These are phyloP conservation scores for Cairina moschata DNA, from an alignment of 2,113 vertebrate genomes.

Conservation along the genomic window DNA sequence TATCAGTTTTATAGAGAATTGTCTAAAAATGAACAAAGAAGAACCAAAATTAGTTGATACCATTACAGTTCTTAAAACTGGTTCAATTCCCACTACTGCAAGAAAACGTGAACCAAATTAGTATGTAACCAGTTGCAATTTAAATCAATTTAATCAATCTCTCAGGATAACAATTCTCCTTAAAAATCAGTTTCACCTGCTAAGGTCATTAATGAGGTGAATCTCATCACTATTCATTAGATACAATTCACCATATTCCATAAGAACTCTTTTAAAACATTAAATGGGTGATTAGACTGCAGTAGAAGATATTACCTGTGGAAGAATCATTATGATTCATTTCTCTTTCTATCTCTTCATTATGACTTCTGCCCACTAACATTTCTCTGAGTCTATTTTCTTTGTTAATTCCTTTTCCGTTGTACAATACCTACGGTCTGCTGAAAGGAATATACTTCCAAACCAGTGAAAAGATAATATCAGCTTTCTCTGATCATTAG, in stretches of 20 bases:
- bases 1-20: not conserved
- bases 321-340: slow-evolving; percentile 51
- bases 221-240: slow-evolving; percentile 55
- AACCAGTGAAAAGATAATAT: not conserved
- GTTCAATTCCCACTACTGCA: not conserved
- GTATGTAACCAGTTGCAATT: slow-evolving; percentile 18
- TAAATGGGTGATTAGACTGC: slow-evolving; percentile 53
- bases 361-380: slow-evolving; percentile 32
- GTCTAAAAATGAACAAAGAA: not conserved
- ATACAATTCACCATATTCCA: not conserved
- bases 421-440: not conserved
- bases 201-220: slow-evolving; percentile 64
- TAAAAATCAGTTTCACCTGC: slow-evolving; percentile 65
- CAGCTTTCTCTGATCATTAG: not conserved
- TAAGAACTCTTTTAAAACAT: slow-evolving; percentile 17
- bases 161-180: slow-evolving; percentile 52
- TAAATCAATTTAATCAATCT: slow-evolving; percentile 63
- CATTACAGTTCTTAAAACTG: not conserved
- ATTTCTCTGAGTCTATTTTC: not conserved
- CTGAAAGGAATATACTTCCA: not conserved
- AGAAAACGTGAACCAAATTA: slow-evolving; percentile 15
- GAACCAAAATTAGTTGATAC: not conserved
- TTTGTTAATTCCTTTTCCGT: not conserved
- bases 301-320: slow-evolving; percentile 37
- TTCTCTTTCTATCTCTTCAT: slow-evolving; percentile 22